Evolutionary conservation across 2,888 invertebrate species (phyloP).

Genomic region (Steinernema carpocapsae): DNA sequence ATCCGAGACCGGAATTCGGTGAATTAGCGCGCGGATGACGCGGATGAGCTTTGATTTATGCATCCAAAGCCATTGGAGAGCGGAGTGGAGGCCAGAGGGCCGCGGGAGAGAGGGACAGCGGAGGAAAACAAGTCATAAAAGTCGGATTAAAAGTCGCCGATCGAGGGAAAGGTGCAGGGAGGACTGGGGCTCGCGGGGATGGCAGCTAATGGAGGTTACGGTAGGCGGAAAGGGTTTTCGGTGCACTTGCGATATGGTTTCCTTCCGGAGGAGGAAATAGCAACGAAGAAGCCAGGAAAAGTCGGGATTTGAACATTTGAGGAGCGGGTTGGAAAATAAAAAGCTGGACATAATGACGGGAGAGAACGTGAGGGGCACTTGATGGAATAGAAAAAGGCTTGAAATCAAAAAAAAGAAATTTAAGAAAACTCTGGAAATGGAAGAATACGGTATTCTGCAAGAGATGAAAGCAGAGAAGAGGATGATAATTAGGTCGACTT

Average conservation of each 20-base stretch:
- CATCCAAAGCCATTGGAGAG: neutral
- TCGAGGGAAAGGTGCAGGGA: neutral
- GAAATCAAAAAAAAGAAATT: neutral
- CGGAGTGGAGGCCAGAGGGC: neutral
- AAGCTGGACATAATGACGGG: no score
- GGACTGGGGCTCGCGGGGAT: neutral
- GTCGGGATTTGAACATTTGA: no score
- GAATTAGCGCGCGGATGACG: neutral
- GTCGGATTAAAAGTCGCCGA: conserved; percentile 23
- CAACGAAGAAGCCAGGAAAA: neutral
- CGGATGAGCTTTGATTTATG: conserved; percentile 4
- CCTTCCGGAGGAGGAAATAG: neutral
- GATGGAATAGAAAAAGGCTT: neutral
- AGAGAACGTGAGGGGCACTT: no score
- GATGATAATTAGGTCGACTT: no score
- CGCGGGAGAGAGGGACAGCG: conserved; percentile 13
- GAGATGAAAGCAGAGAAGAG: no score
- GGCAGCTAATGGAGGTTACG: conserved; percentile 13
- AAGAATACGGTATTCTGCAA: no score
- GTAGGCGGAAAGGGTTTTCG: conserved; percentile 6
- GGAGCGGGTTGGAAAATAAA: no score
- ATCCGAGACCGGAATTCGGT: conserved; percentile 1
- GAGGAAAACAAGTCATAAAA: conserved; percentile 29
- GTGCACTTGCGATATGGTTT: conserved; percentile 3
- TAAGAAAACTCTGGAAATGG: no score